phyloP scores from a whole-genome alignment of 2,888 invertebrate species.

The Thereva unica region DNA sequence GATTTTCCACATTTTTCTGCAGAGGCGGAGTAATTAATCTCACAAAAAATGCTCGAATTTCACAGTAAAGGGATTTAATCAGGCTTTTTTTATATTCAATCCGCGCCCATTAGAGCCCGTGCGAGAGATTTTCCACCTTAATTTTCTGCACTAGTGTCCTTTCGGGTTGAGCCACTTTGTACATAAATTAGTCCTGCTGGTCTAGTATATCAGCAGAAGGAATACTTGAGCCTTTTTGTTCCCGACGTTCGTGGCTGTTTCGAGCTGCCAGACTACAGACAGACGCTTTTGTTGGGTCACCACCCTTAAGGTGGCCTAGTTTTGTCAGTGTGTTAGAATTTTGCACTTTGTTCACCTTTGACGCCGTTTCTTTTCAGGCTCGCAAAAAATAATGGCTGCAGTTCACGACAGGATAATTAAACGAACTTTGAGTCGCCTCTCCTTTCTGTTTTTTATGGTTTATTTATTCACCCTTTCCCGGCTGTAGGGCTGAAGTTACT shows the following conservation, averaged over 20 bases:
- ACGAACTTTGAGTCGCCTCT: slow-evolving; percentile 19
- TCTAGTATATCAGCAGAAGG: slow-evolving; percentile 12
- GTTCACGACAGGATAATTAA: slow-evolving; percentile 36
- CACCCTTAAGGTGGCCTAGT: slow-evolving; percentile 12
- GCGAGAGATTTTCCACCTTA: slow-evolving; percentile 27
- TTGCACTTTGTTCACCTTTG: slow-evolving; percentile 19
- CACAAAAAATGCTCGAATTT: background rate
- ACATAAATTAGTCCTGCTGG: slow-evolving; percentile 29
- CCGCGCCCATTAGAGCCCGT: slow-evolving; percentile 23
- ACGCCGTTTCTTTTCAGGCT: background rate
- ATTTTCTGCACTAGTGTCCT: slow-evolving; percentile 29
- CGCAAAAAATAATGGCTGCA: slow-evolving; percentile 26
- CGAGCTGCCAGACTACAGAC: slow-evolving; percentile 10
- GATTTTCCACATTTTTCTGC: background rate
- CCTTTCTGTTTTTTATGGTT: slow-evolving; percentile 11
- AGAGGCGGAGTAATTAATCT: slow-evolving; percentile 15
- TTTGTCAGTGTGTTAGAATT: slow-evolving; percentile 24
- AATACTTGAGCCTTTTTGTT: slow-evolving; percentile 15
- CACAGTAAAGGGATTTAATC: slow-evolving; percentile 21
- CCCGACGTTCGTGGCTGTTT: slow-evolving; percentile 17
- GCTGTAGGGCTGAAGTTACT: no score
- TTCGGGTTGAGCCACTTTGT: slow-evolving; percentile 29
- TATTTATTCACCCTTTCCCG: slow-evolving; percentile 5
- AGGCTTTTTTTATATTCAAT: slow-evolving; percentile 12
- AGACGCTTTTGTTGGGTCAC: slow-evolving; percentile 16